These are phyloP conservation scores for Helicolenus hilgendorfi DNA, from an alignment of 2,797 vertebrate species.

Conservation along the genomic window DNA sequence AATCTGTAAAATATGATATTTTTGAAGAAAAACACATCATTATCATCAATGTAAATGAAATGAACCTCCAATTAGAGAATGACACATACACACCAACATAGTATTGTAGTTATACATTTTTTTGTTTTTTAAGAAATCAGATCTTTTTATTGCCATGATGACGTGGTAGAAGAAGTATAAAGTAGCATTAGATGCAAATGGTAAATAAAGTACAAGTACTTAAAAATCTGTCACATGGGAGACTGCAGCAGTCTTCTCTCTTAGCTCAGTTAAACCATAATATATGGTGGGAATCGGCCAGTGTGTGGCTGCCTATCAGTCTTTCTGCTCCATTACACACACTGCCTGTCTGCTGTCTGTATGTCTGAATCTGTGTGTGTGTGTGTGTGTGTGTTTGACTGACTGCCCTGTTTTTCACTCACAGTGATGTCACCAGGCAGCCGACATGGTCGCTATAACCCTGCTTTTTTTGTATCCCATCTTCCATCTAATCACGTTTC, in stretches of 20 bases:
- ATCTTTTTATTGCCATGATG: too few relatives aligned
- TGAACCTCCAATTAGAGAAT: too few relatives aligned
- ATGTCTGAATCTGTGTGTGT: neutral
- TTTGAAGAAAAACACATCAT: too few relatives aligned
- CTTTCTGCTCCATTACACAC: constrained; percentile 31
- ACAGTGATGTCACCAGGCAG: neutral
- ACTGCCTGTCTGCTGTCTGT: constrained; percentile 19
- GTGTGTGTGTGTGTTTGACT: neutral
- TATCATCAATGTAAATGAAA: too few relatives aligned
- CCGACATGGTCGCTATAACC: neutral
- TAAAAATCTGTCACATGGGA: neutral
- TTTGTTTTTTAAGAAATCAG: too few relatives aligned
- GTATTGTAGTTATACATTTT: too few relatives aligned
- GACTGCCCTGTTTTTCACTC: neutral
- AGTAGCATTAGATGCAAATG: neutral
- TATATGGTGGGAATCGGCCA: neutral
- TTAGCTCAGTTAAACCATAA: constrained; percentile 20
- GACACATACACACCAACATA: too few relatives aligned
- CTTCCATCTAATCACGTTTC: neutral
- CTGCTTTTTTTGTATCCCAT: neutral
- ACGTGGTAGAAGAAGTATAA: too few relatives aligned
- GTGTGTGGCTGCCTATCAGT: constrained; percentile 19
- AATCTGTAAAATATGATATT: too few relatives aligned
- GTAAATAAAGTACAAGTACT: neutral
- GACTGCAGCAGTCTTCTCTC: neutral